Evolutionary conservation across 1,140 invertebrate species (phyloP).

Genomic region (Carcinoscorpius rotundicauda): DNA sequence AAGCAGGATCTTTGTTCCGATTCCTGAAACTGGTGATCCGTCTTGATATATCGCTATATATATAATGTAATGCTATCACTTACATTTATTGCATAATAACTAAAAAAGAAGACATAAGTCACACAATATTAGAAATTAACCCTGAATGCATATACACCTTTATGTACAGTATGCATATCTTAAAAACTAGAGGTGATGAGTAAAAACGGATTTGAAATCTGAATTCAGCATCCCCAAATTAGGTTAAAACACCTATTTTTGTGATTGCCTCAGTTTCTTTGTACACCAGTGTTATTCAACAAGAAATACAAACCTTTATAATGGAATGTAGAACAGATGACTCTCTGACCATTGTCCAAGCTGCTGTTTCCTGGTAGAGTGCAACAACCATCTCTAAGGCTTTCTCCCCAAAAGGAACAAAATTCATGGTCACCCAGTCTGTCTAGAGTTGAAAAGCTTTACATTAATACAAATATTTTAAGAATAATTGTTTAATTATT

Average conservation of each 20-base stretch:
- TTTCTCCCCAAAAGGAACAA: slow-evolving; percentile 76
- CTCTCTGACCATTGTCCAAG: slow-evolving; percentile 56
- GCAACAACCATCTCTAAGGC: slow-evolving; percentile 65
- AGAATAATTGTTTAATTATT: slow-evolving; percentile 4
- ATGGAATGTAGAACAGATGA: slow-evolving; percentile 61
- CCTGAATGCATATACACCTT: no score
- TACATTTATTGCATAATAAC: no score
- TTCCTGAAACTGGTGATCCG: no score
- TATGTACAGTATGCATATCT: no score
- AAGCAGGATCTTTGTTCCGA: no score
- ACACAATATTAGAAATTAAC: slow-evolving; percentile 3
- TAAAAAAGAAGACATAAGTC: no score
- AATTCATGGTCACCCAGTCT: slow-evolving; percentile 73
- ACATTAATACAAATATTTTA: slow-evolving; percentile 27
- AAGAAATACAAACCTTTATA: slow-evolving; percentile 41
- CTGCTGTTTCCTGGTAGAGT: slow-evolving; percentile 68
- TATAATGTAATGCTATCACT: no score
- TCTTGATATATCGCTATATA: no score
- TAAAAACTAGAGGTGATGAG: no score
- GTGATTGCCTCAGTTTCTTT: no score
- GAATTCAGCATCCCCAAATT: no score
- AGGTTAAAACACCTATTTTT: neutral
- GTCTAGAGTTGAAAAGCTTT: slow-evolving; percentile 25
- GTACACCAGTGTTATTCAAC: slow-evolving; percentile 5
- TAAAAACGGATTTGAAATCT: no score